phyloP scores from a whole-genome alignment of 2,888 invertebrate species.

The Molorchus minor region DNA sequence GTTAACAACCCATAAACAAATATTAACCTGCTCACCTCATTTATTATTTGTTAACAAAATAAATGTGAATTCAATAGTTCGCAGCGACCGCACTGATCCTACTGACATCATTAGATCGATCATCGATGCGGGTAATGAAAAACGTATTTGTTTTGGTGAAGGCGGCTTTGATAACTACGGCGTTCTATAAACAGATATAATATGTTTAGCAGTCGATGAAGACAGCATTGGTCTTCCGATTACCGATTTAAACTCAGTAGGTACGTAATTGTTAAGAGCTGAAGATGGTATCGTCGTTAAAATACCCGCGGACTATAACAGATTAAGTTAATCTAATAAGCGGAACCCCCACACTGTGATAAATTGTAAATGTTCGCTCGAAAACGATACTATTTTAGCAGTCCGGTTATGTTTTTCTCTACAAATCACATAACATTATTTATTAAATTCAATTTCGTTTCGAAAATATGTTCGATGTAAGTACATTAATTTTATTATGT shows the following conservation, averaged over 20 bases:
- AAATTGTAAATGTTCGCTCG: slow-evolving; percentile 43
- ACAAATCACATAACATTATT: slow-evolving; percentile 20
- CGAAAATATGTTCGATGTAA: not conserved
- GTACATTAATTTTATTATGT: slow-evolving; percentile 13
- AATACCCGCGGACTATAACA: slow-evolving; percentile 53
- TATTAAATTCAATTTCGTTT: slow-evolving; percentile 24
- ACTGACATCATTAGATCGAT: not conserved
- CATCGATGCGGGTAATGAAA: slow-evolving; percentile 1
- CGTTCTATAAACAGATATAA: slow-evolving; percentile 20
- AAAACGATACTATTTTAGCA: slow-evolving; percentile 37
- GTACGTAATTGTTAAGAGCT: slow-evolving; percentile 55
- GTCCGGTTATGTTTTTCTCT: slow-evolving; percentile 23
- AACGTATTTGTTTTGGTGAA: slow-evolving; percentile 5
- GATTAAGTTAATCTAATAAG: slow-evolving; percentile 58
- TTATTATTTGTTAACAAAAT: no score
- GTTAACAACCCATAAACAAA: no score
- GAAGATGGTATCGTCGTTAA: slow-evolving; percentile 50
- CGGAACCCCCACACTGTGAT: slow-evolving; percentile 54
- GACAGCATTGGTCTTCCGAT: slow-evolving; percentile 33
- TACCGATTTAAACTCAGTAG: slow-evolving; percentile 51
- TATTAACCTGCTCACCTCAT: no score
- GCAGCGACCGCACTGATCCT: no score
- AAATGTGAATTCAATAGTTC: no score
- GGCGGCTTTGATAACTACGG: slow-evolving; percentile 12
- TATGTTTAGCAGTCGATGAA: slow-evolving; percentile 22